phyloP scores from a whole-genome alignment of 1,140 invertebrate genomes.

The Zaprionus africanus region DNA sequence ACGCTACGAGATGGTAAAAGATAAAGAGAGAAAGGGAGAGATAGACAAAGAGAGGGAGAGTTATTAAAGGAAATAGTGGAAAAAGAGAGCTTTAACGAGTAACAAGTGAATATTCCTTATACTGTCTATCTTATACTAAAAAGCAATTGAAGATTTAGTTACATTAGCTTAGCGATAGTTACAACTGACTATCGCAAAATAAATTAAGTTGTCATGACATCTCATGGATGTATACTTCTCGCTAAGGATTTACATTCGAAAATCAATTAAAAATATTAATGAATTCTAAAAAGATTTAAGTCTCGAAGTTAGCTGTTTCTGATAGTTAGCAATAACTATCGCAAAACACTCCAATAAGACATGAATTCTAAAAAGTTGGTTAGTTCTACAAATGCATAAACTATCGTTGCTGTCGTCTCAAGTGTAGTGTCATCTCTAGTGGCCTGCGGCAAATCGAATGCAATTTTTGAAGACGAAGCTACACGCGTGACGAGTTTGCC shows the following conservation, averaged over 20 bases:
- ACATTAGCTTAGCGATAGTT: neutral
- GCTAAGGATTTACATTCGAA: no score
- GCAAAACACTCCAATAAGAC: no score
- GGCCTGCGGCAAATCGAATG: slow-evolving; percentile 3
- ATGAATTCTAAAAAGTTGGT: no score
- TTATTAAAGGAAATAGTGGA: neutral
- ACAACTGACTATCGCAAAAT: neutral
- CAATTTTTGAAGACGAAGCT: slow-evolving; percentile 13
- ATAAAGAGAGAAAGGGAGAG: neutral
- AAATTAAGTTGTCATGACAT: no score
- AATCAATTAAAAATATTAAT: no score
- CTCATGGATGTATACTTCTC: no score
- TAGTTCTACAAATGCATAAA: neutral
- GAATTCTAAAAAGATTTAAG: no score
- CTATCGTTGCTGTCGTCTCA: neutral
- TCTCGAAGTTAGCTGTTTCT: no score
- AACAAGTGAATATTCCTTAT: no score
- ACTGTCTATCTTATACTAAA: no score
- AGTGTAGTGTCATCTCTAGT: neutral
- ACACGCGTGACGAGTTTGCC: slow-evolving; percentile 1
- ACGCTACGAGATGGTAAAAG: slow-evolving; percentile 13
- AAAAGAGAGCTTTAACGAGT: neutral
- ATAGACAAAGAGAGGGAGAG: neutral
- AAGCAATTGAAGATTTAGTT: no score
- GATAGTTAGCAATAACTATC: no score